Evolutionary conservation across 2,113 vertebrate species (phyloP), one percentile per base, ranked within the genome.

Genomic region (Urocolius indicus): DNA sequence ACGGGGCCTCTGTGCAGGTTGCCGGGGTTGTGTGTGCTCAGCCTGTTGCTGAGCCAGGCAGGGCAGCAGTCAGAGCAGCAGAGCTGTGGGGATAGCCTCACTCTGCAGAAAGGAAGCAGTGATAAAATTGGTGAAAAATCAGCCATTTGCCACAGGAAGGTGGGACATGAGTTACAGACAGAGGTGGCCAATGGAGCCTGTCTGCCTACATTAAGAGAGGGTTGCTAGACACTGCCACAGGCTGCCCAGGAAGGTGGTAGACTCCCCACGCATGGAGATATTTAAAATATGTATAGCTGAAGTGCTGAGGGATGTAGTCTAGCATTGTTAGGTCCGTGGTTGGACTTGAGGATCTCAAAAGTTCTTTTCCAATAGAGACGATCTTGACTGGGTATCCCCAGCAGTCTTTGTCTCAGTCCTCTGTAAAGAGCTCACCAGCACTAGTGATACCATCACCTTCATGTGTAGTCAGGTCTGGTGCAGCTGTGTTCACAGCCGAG

Each of bases 391-490:
- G 59, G 36, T 26, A 59, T 13, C 4, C 8, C 2, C 4, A 61
- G 22, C 16, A 30, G 14, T 16, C 43, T 30, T 30, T 49, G 11
- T 55, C 30, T 78, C 22, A 26, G 36, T 8, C 32, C 51, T 32
- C 30, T 9, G 11, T 21, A 59, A 59, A 74, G 21, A 74, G 21
- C 41, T 43, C 54, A 32, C 14, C 12, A 22, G 61, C 52, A 54
- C 20, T 21, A 4, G 49, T 2, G 0, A 45, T 27, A 38, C 19
- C n/a, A 11, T 21, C 6, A 4, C 36, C 27, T 51, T 4, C 17
- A 32, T 22, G 17, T 0, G 0, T 19, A 20, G 45, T 32, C 1
- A 0, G 26, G 13, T 10, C 51, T 1, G 4, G 73, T n/a, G 26
- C 24, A 16, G 8, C 74, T 46, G 16, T 15, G 36, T 16, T 59